Evolutionary conservation across 2,113 vertebrate genomes (phyloP).

Genomic region (Antechinus stuartii): DNA sequence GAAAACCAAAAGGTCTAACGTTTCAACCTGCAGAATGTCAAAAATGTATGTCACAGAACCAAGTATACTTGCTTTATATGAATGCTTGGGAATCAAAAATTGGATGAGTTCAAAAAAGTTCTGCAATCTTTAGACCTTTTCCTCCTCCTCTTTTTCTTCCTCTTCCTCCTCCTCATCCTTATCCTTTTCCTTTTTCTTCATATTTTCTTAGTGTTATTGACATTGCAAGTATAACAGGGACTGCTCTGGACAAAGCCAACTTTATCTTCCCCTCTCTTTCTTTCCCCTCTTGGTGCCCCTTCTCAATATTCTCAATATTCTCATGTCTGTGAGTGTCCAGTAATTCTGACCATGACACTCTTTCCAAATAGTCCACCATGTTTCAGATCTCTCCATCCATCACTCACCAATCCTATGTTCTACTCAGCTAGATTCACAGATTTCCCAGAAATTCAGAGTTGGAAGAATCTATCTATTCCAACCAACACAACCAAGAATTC

Average conservation of each 20-base stretch:
- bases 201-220: background rate
- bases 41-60: background rate
- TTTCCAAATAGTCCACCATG: background rate
- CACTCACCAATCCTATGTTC: background rate
- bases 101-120: background rate
- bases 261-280: background rate
- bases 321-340: background rate
- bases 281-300: background rate
- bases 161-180: background rate
- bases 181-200: background rate
- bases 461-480: background rate
- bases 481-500: background rate
- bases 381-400: background rate
- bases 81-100: background rate
- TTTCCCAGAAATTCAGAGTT: background rate
- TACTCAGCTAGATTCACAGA: background rate
- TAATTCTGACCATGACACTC: background rate
- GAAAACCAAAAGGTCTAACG: background rate
- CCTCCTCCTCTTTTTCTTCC: background rate
- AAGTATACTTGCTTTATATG: background rate
- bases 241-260: background rate
- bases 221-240: background rate
- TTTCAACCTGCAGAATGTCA: background rate
- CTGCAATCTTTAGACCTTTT: background rate
- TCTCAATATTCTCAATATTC: background rate